These are phyloP conservation scores for Corythaeola cristata DNA, from an alignment of 2,113 vertebrate genomes.

Conservation along the genomic window DNA sequence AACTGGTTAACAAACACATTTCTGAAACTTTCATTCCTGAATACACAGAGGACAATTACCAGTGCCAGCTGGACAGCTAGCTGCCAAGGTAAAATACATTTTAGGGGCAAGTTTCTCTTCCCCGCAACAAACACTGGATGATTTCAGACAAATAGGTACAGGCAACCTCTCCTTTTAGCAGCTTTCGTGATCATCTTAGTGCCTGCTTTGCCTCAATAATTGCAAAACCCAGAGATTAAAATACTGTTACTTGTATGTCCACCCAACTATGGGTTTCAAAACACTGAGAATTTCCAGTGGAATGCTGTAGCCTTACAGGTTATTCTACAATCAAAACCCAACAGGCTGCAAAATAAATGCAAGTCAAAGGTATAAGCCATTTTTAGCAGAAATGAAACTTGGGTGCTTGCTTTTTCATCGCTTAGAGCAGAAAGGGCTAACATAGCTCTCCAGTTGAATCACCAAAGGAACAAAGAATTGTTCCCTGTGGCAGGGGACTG, in stretches of 20 bases:
- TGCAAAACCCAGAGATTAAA: not conserved
- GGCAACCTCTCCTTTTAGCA: not conserved
- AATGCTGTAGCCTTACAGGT: not conserved
- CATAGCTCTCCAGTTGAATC: not conserved
- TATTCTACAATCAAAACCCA: not conserved
- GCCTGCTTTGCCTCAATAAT: not conserved
- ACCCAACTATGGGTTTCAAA: rapidly evolving
- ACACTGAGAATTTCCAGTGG: not conserved
- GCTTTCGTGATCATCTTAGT: not conserved
- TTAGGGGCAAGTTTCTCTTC: not conserved
- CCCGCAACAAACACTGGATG: not conserved
- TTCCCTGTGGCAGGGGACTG: not conserved
- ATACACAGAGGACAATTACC: not conserved
- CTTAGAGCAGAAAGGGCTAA: not conserved
- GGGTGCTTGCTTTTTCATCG: not conserved
- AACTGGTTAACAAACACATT: not conserved
- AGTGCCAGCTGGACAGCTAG: not conserved
- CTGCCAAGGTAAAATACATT: not conserved
- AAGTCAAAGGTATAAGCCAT: not conserved
- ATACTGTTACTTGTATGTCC: not conserved
- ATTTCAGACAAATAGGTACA: not conserved
- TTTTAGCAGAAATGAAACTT: not conserved
- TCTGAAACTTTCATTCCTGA: not conserved
- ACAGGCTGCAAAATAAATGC: not conserved
- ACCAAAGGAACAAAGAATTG: not conserved